Conservation (phyloP, 2,113 vertebrate species). For the Oryctolagus cuniculus region mOryCun1.1 NC_091453.1:101305001-101305500, state of each 20-base stretch:
- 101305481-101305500: neutral
- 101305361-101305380: neutral
- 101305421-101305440: constrained; percentile 34
- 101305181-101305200: constrained; percentile 73
- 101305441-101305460: neutral
- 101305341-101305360: constrained; percentile 50
- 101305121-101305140: constrained; percentile 36
- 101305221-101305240: constrained; percentile 72
- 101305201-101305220: constrained; percentile 62
- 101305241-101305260: constrained; percentile 71
- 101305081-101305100: constrained; percentile 57
- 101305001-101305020: constrained; percentile 53
- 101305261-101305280: constrained; percentile 39
- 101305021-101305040: constrained; percentile 54
- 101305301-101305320: constrained; percentile 59
- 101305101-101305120: constrained; percentile 58
- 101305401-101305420: constrained; percentile 38
- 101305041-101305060: constrained; percentile 23
- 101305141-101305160: constrained; percentile 59
- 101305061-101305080: constrained; percentile 63
- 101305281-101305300: constrained; percentile 39
- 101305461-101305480: neutral
- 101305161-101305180: constrained; percentile 72
- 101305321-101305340: constrained; percentile 52
- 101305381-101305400: neutral